Evolutionary conservation across 2,113 vertebrate genomes (phyloP).

Genomic region (Podocnemis expansa): DNA sequence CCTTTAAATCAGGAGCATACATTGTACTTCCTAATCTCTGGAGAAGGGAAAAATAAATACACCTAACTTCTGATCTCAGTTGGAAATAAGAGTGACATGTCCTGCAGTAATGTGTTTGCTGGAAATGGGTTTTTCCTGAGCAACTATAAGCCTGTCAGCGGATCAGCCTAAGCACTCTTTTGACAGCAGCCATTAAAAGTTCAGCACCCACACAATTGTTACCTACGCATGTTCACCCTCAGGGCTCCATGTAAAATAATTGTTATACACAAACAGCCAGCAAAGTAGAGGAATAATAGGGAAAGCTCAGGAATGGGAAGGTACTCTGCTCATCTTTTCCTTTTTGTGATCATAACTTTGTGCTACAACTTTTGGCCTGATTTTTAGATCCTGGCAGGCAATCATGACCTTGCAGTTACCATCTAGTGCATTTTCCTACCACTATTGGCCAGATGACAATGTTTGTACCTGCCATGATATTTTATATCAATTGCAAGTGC

Average conservation of each 20-base stretch:
- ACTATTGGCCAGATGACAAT: not conserved
- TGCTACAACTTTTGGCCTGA: not conserved
- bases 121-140: not conserved
- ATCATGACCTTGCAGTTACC: not conserved
- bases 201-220: not conserved
- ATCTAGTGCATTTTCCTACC: not conserved
- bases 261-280: not conserved
- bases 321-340: not conserved
- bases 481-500: not conserved
- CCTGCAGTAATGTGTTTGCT: not conserved
- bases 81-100: not conserved
- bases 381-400: not conserved
- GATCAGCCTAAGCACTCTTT: not conserved
- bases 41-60: not conserved
- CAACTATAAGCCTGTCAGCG: not conserved
- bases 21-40: not conserved
- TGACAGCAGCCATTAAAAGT: not conserved
- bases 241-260: not conserved
- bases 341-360: not conserved
- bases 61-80: not conserved
- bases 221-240: fast-evolving
- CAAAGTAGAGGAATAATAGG: not conserved
- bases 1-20: not conserved
- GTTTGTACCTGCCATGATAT: not conserved
- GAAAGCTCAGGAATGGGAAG: not conserved